Conservation (phyloP, 1,140 invertebrate genomes). For the Aphelinus certus region DNA sequence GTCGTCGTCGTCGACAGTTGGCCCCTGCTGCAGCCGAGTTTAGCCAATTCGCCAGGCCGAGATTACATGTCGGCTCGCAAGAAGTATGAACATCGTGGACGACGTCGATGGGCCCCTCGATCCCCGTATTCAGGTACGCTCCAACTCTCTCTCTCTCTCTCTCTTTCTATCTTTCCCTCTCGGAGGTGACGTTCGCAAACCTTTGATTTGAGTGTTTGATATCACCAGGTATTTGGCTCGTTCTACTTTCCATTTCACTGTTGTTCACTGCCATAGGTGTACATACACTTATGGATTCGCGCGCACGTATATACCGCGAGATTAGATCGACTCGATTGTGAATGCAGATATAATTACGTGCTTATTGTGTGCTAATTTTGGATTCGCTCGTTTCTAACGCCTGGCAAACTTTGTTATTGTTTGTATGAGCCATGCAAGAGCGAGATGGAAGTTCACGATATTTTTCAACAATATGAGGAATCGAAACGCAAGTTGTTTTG, state of each 20-base stretch:
- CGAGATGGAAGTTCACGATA: no score
- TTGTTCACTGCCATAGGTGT: conserved; percentile 31
- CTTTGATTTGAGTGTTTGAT: not conserved
- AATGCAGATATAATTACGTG: no score
- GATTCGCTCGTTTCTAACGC: no score
- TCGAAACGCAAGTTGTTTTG: no score
- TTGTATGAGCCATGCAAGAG: no score
- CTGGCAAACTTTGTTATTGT: no score
- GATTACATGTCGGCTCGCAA: conserved; percentile 30
- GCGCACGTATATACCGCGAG: not conserved
- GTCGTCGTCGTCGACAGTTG: not conserved
- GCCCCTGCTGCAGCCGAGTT: not conserved
- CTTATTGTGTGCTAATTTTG: no score
- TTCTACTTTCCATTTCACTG: conserved; percentile 13
- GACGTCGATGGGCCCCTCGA: conserved; percentile 60
- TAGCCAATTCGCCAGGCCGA: conserved; percentile 30
- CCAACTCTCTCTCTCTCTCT: not conserved
- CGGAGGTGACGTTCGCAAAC: not conserved
- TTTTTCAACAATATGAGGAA: no score
- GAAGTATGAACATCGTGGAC: conserved; percentile 62
- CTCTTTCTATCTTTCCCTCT: not conserved
- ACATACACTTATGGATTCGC: conserved; percentile 16
- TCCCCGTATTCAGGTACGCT: conserved; percentile 60
- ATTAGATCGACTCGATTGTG: no score
- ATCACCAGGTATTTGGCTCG: not conserved